These are phyloP conservation scores for Drosophila siamana DNA, from an alignment of 2,888 invertebrate genomes.

Conservation along the genomic window DNA sequence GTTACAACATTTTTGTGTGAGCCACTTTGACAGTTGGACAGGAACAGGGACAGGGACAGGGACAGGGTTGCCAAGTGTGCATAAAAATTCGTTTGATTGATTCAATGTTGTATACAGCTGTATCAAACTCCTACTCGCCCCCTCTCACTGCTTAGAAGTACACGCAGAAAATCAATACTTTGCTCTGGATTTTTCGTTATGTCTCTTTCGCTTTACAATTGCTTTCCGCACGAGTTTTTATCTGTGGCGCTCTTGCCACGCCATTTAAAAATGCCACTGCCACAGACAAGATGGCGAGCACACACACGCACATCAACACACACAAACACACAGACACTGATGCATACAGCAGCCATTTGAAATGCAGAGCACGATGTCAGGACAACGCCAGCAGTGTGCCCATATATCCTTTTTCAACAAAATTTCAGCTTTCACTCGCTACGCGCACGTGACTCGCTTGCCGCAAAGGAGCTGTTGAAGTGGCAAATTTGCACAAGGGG, in stretches of 20 bases:
- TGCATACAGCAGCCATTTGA: slow-evolving; percentile 41
- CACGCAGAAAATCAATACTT: slow-evolving; percentile 65
- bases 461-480: slow-evolving; percentile 85
- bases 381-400: slow-evolving; percentile 75
- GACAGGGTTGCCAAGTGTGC: slow-evolving; percentile 51
- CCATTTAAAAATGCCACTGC: slow-evolving; percentile 56
- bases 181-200: background rate
- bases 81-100: slow-evolving; percentile 51
- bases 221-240: slow-evolving; percentile 35
- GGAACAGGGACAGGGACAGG: slow-evolving; percentile 6
- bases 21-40: slow-evolving; percentile 70
- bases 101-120: slow-evolving; percentile 22
- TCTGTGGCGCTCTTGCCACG: slow-evolving; percentile 58
- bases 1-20: slow-evolving; percentile 39
- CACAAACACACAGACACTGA: slow-evolving; percentile 8
- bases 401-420: slow-evolving; percentile 78
- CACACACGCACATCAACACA: slow-evolving; percentile 1
- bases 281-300: slow-evolving; percentile 66
- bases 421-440: slow-evolving; percentile 75
- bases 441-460: slow-evolving; percentile 75
- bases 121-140: background rate
- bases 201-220: slow-evolving; percentile 22
- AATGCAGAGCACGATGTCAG: slow-evolving; percentile 69
- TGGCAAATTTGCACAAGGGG: slow-evolving; percentile 82
- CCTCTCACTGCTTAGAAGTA: background rate